Evolutionary conservation across 2,797 vertebrate genomes (phyloP).

Genomic region (Paguma larvata): DNA sequence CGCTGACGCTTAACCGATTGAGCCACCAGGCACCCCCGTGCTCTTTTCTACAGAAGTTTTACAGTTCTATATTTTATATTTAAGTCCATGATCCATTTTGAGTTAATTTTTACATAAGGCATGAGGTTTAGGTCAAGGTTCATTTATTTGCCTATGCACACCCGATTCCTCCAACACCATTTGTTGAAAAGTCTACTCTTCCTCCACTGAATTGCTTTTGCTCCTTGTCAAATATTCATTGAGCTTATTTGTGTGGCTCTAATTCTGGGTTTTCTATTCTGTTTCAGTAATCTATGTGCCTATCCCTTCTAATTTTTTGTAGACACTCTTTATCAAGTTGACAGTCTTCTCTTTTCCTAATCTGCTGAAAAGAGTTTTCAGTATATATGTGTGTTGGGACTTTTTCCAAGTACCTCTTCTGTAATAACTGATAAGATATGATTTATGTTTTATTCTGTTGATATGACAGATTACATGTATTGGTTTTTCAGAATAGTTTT

Average conservation of each 20-base stretch:
- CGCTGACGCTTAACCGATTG: background rate
- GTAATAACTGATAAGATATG: background rate
- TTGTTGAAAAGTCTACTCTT: background rate
- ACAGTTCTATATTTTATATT: background rate
- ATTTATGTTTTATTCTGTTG: background rate
- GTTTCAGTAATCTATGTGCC: background rate
- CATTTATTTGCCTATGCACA: background rate
- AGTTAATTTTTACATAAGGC: background rate
- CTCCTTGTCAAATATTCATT: background rate
- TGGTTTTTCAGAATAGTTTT: background rate
- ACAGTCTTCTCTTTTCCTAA: background rate
- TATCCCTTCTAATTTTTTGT: background rate
- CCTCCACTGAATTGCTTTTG: background rate
- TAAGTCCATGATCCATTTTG: background rate
- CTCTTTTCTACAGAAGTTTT: background rate
- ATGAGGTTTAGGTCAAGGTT: background rate
- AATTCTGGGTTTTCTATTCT: background rate
- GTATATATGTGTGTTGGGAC: background rate
- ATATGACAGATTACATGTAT: background rate
- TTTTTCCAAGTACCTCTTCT: background rate
- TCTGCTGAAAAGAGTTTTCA: background rate
- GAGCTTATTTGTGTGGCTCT: background rate
- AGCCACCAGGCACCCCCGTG: background rate
- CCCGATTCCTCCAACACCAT: background rate
- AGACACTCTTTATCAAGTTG: background rate